These are phyloP conservation scores for Clarias batrachus DNA, from an alignment of 2,113 vertebrate genomes.

Conservation along the genomic window DNA sequence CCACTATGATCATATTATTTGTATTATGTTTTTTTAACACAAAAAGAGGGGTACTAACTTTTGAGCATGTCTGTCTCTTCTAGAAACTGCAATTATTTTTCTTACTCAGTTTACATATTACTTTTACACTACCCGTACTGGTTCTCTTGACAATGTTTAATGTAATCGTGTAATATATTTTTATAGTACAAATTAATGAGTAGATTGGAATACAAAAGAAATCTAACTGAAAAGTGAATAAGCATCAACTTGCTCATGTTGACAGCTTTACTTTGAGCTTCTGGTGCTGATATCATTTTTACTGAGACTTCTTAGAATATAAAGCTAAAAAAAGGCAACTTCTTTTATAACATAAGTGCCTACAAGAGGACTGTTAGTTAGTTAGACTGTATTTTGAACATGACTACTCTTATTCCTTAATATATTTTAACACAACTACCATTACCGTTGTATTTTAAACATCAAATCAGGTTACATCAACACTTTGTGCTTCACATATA, in stretches of 20 bases:
- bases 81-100: background rate
- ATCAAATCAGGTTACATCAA: background rate
- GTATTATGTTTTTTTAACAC: too few relatives aligned
- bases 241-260: background rate
- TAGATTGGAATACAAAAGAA: background rate
- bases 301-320: background rate
- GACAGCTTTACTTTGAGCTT: conserved; percentile 12
- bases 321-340: background rate
- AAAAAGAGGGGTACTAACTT: too few relatives aligned
- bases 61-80: background rate
- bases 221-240: background rate
- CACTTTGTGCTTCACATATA: background rate
- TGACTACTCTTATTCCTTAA: conserved; percentile 7
- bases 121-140: background rate
- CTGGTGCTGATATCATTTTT: background rate
- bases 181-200: conserved; percentile 2
- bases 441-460: background rate
- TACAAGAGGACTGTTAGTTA: background rate
- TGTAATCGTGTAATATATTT: conserved; percentile 22
- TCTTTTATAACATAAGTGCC: conserved; percentile 21
- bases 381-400: background rate
- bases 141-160: background rate
- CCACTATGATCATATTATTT: too few relatives aligned
- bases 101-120: background rate
- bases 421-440: conserved; percentile 6